Conservation (phyloP, 2,797 vertebrate genomes). For the Lophius americanus region DNA sequence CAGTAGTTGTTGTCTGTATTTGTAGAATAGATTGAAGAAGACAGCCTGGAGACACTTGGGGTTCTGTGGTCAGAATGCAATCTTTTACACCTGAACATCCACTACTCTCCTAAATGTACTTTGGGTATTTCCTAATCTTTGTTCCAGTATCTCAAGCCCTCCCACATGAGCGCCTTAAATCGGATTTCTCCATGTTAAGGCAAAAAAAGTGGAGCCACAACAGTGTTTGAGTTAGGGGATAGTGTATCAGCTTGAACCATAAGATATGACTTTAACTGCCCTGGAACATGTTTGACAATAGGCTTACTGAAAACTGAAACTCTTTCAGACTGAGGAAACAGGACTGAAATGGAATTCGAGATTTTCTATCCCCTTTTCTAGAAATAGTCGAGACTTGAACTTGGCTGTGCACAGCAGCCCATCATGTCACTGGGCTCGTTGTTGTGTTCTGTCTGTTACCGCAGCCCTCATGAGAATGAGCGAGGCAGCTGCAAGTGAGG, state of each 20-base stretch:
- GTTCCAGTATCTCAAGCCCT: conserved; percentile 57
- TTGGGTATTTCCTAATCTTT: conserved; percentile 48
- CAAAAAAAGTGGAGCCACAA: conserved; percentile 20
- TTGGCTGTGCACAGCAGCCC: neutral
- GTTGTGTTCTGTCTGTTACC: conserved; percentile 2
- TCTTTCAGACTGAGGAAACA: neutral
- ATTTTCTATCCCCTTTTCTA: neutral
- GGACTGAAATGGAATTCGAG: neutral
- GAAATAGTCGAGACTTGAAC: too few relatives aligned
- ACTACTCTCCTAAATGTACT: neutral
- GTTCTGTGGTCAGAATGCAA: conserved; percentile 7
- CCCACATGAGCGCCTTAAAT: conserved; percentile 41
- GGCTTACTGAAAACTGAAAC: neutral
- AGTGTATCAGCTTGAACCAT: conserved; percentile 31
- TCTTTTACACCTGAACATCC: conserved; percentile 46
- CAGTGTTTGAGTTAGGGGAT: conserved; percentile 35
- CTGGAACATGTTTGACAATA: conserved; percentile 3
- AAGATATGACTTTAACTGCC: conserved; percentile 12
- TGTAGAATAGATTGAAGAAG: neutral
- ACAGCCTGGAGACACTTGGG: conserved; percentile 23
- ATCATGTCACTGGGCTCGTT: neutral
- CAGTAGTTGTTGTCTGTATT: conserved; percentile 40
- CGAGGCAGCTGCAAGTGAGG: conserved; percentile 41
- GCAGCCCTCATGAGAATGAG: conserved; percentile 35
- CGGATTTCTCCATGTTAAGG: conserved; percentile 30